A percentile compares a stretch with the other conserved stretches of the same genome.
Evolutionary conservation across 2,888 invertebrate species (phyloP).

Genomic region (Thalpophila matura): DNA sequence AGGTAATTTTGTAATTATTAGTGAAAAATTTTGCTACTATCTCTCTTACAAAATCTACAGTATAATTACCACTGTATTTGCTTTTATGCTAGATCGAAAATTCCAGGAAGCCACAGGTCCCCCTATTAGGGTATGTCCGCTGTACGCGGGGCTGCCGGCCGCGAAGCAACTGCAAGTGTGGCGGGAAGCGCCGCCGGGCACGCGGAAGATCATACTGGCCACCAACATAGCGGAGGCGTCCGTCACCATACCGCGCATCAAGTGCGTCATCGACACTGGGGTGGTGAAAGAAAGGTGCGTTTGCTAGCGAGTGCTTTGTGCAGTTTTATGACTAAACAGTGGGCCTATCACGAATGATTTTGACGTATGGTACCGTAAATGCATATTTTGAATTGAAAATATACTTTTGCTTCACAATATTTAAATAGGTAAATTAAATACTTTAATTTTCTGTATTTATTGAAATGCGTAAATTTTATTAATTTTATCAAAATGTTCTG

Average conservation of each 20-base stretch:
- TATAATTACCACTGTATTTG: conserved; percentile 55
- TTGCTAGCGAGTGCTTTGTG: conserved; percentile 7
- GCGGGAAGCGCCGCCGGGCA: conserved; percentile 92
- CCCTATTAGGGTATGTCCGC: conserved; percentile 94
- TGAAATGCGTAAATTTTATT: too few species aligned
- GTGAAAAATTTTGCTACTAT: background rate
- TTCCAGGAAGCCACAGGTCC: conserved; percentile 91
- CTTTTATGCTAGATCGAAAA: conserved; percentile 65
- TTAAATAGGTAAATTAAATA: too few species aligned
- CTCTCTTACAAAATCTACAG: background rate
- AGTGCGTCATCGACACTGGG: conserved; percentile 97
- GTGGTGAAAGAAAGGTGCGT: conserved; percentile 96
- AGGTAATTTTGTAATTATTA: conserved; percentile 81
- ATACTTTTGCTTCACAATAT: too few species aligned
- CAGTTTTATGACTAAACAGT: background rate
- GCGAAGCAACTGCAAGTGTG: conserved; percentile 97
- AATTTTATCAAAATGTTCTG: too few species aligned
- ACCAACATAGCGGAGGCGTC: conserved; percentile 99
- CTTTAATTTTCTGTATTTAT: too few species aligned
- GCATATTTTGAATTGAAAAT: too few species aligned
- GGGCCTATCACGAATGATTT: too few species aligned
- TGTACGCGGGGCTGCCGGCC: conserved; percentile 97
- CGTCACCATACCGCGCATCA: conserved; percentile 97
- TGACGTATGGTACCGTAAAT: too few species aligned
- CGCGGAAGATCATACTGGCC: conserved; percentile 97